Evolutionary conservation across 2,113 vertebrate species (phyloP).

Genomic region (Centropristis striata): DNA sequence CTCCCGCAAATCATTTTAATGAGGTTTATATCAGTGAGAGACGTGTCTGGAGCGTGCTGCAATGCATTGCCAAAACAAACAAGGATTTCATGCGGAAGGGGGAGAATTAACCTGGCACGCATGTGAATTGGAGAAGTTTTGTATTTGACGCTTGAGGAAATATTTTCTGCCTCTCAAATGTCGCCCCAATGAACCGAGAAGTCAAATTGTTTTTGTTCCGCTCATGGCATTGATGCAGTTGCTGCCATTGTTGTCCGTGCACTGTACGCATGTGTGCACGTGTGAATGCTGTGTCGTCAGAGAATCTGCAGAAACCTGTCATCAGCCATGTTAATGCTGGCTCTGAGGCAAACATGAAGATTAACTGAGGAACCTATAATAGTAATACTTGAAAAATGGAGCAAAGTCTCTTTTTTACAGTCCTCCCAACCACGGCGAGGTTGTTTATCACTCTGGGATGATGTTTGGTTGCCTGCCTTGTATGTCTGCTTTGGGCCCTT

Average conservation of each 20-base stretch:
- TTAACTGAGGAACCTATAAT: constrained; percentile 71
- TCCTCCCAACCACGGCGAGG: constrained; percentile 57
- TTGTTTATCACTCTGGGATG: constrained; percentile 78
- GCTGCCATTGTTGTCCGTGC: background rate
- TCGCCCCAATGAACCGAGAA: constrained; percentile 16
- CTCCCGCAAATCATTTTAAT: constrained; percentile 67
- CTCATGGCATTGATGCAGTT: constrained; percentile 32
- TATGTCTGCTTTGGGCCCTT: constrained; percentile 71
- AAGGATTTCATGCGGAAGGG: constrained; percentile 33
- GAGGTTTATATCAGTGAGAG: constrained; percentile 47
- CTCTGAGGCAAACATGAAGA: constrained; percentile 71
- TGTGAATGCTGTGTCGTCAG: constrained; percentile 49
- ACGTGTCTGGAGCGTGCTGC: constrained; percentile 26
- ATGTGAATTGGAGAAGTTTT: constrained; percentile 20
- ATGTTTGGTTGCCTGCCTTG: constrained; percentile 73
- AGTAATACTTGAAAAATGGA: constrained; percentile 73
- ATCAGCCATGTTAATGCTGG: constrained; percentile 67
- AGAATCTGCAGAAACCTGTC: constrained; percentile 67
- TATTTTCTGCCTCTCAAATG: constrained; percentile 34
- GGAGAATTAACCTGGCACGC: constrained; percentile 42
- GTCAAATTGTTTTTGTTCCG: constrained; percentile 44
- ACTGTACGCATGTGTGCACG: background rate
- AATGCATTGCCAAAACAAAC: constrained; percentile 56
- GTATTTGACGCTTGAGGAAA: constrained; percentile 50
- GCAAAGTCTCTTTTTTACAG: constrained; percentile 64